Base-by-base conservation (phyloP, 1,140 invertebrate species). In the Scaptomyza graminum region DNA sequence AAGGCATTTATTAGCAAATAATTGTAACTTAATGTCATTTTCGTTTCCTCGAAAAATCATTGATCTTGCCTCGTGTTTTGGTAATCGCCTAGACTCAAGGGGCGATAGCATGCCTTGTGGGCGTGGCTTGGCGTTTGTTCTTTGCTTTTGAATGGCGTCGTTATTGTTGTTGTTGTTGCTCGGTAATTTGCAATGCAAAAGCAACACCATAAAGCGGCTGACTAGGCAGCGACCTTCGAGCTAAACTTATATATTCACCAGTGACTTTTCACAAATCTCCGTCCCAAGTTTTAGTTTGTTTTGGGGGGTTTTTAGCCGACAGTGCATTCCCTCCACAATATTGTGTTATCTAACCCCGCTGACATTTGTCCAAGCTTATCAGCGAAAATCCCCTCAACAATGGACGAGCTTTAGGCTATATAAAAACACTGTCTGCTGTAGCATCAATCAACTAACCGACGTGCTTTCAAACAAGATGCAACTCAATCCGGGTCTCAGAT, bases 121-220 rank as follows among this genome's bases (percentile, higher is more conserved):
- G 65, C 59, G 60, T 70, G 74, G 61, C 74, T 9, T 34, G 37
- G 34, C 34, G 34, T 12, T 28, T 5, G 11, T 37, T 37, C 8
- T 25, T 43, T 75, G 81, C 64, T 54, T 75, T 76, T 66, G 64
- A 80, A 74, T 63, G 55, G 55, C 69, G 44, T 59, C 59, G 43
- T 68, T 69, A 44, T 60, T 76, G 79, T 34, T 56, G 44, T 34
- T 34, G 47, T 59, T 55, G 46, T 62, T 69, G 44, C 37, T 41
- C 12, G 41, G 51, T 66, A 87, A 81, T 85, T 85, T 87, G 82
- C 82, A 85, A 81, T 81, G 82, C 82, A 81, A 84, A 34, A 34
- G 6, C 9, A 8, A 34, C 31, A 34, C 54, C 74, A 79, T 66
- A 61, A 54, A 65, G 18, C 18, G 18, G 18, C 18, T 22, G 18